Evolutionary conservation across 2,113 vertebrate species (phyloP), one percentile per base, ranked within the genome.

Genomic region (Elgaria multicarinata): DNA sequence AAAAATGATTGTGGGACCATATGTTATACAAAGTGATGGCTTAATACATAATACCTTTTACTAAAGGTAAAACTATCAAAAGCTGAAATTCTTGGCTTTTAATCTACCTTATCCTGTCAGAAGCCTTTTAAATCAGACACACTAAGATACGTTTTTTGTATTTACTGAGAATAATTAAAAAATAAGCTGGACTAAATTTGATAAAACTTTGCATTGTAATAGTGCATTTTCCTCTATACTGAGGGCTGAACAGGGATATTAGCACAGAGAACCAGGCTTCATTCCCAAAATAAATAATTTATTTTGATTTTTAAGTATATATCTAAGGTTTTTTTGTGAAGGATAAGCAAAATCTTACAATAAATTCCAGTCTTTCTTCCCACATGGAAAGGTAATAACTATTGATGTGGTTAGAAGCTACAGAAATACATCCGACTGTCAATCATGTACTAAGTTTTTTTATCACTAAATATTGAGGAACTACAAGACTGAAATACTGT

Each of bases 111-210:
- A 96, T 72, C 44, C 71, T 20, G 83, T 96, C 28, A 85, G 92
- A 96, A 95, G 93, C 39, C 92, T 96, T 96, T 96, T 94, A 96
- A 94, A 55, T 53, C 82, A 78, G 88, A 78, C 94, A 93, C 93
- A 87, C 94, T 90, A 90, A 92, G 92, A 95, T 94, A 85, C 90
- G 94, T 97, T 97, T 97, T 85, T 89, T 97, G 95, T 97, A 97
- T 95, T 94, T 93, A 50, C 96, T 97, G 96, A 97, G 90, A 95
- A 97, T 95, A 96, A 94, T 95, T 96, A 86, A 96, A 93, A 62
- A 97, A 97, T 97, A 97, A 97, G 97, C 95, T 96, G 95, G 95
- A 94, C 72, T 91, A 95, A 93, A 91, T 96, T 96, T 97, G 96
- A 94, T 95, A 92, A 94, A 93, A 96, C 92, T 96, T 96, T 97